Percentiles rank a stretch among this genome's conserved stretches.
These are phyloP conservation scores for Drosophila nasuta DNA, from an alignment of 1,140 invertebrate species.

Conservation along the genomic window DNA sequence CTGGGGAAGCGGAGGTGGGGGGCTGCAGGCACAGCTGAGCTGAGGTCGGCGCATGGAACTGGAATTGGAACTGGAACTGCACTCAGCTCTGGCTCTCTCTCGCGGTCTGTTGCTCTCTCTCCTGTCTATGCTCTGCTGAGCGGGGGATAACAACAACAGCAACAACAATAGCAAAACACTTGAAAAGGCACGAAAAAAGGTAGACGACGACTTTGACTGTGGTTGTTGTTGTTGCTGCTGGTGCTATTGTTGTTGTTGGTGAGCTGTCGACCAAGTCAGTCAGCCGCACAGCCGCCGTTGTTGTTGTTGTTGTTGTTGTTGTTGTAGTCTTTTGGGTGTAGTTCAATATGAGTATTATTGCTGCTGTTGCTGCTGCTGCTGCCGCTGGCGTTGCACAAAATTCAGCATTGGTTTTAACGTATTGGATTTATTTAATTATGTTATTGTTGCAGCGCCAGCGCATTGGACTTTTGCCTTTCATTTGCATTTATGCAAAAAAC, in stretches of 20 bases:
- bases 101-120: slow-evolving; percentile 38
- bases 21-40: slow-evolving; percentile 36
- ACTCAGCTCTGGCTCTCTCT: slow-evolving; percentile 33
- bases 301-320: slow-evolving; percentile 23
- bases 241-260: slow-evolving; percentile 46
- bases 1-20: not conserved
- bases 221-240: slow-evolving; percentile 35
- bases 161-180: slow-evolving; percentile 44
- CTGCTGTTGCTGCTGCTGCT: slow-evolving; percentile 39
- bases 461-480: slow-evolving; percentile 56
- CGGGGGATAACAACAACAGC: slow-evolving; percentile 39
- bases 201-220: slow-evolving; percentile 56
- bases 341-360: slow-evolving; percentile 78
- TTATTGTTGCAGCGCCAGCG: slow-evolving; percentile 61
- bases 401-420: slow-evolving; percentile 62
- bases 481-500: slow-evolving; percentile 40
- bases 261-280: slow-evolving; percentile 67
- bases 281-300: slow-evolving; percentile 61
- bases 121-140: slow-evolving; percentile 34
- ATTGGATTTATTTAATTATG: slow-evolving; percentile 37
- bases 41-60: slow-evolving; percentile 32
- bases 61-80: slow-evolving; percentile 41
- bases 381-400: slow-evolving; percentile 70
- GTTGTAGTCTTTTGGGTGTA: slow-evolving; percentile 60
- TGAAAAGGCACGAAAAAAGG: slow-evolving; percentile 73